phyloP scores from a whole-genome alignment of 2,113 vertebrate genomes.

The Poicephalus meyeri region DNA sequence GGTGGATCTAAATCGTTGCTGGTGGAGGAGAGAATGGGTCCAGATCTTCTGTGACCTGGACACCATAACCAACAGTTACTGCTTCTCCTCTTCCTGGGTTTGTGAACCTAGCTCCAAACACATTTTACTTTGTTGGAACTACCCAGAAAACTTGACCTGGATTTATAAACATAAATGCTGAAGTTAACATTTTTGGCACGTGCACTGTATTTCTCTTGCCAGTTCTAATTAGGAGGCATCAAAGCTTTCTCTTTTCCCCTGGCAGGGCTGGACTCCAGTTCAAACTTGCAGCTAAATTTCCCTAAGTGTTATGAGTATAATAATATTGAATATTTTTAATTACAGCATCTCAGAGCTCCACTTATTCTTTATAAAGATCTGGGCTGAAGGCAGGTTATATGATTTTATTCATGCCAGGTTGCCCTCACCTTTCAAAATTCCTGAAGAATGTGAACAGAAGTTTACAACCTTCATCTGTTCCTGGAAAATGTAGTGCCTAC shows the following conservation, averaged over 20 bases:
- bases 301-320: not conserved
- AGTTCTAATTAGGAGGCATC: not conserved
- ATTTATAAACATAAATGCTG: not conserved
- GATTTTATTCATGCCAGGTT: not conserved
- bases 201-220: not conserved
- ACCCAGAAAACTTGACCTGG: not conserved
- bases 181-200: not conserved
- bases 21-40: not conserved
- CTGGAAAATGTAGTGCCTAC: not conserved
- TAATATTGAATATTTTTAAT: not conserved
- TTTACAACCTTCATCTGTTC: not conserved
- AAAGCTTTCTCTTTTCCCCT: not conserved
- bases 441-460: not conserved
- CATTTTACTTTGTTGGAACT: not conserved
- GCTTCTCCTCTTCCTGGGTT: not conserved
- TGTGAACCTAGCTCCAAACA: not conserved
- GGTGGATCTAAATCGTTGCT: not conserved
- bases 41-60: not conserved
- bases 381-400: not conserved
- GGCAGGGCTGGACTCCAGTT: not conserved
- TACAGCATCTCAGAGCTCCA: not conserved
- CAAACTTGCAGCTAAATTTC: conserved; percentile 18
- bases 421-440: not conserved
- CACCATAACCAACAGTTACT: not conserved
- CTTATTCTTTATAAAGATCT: not conserved